phyloP scores from a whole-genome alignment of 2,113 vertebrate species.

The pig (Sus scrofa) region T2T-Sscrofa CM000828.6:75028501-75029000 shows the following conservation, averaged over 20 bases:
- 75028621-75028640: not conserved
- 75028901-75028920: not conserved
- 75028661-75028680: fast-evolving
- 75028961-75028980: fast-evolving
- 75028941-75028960: fast-evolving
- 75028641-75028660: fast-evolving
- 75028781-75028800: not conserved
- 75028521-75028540: too few species aligned
- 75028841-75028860: not conserved
- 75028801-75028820: not conserved
- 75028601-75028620: too few species aligned
- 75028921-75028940: too few species aligned
- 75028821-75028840: not conserved
- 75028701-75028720: fast-evolving
- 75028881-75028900: fast-evolving
- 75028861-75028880: fast-evolving
- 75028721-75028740: not conserved
- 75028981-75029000: too few species aligned
- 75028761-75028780: fast-evolving
- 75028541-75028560: too few species aligned
- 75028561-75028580: too few species aligned
- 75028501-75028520: fast-evolving
- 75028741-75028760: fast-evolving
- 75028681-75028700: fast-evolving
- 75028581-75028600: too few species aligned